Conservation (phyloP, 2,797 vertebrate genomes). For the Rachycentron canadum region DNA sequence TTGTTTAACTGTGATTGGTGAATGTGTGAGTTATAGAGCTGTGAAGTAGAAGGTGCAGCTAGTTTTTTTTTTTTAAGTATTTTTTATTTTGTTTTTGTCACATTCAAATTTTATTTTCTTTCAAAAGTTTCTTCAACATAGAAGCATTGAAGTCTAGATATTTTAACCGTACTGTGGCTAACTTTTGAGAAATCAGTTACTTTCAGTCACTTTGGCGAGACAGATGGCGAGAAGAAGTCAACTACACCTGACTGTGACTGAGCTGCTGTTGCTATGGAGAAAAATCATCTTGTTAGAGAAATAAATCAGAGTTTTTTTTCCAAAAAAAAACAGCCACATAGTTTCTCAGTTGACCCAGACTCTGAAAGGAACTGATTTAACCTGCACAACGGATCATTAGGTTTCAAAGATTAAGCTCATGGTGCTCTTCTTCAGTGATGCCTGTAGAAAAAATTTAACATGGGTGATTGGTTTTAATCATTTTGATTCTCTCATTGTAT, state of each 20-base stretch:
- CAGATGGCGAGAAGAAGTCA: neutral
- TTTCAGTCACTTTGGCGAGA: neutral
- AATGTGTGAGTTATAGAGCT: constrained; percentile 13
- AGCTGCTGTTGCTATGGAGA: neutral
- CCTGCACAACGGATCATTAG: neutral
- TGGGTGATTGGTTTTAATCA: neutral
- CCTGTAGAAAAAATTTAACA: neutral
- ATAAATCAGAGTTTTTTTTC: neutral
- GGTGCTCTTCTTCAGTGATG: neutral
- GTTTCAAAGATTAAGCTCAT: neutral
- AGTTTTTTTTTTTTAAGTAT: neutral
- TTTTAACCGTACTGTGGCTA: neutral
- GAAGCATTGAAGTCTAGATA: neutral
- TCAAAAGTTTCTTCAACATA: neutral
- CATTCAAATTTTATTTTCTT: neutral
- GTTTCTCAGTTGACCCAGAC: neutral
- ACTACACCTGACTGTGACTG: neutral
- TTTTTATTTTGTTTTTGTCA: neutral
- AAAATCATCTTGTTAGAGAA: neutral
- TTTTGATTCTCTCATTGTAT: neutral
- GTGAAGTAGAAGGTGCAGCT: neutral
- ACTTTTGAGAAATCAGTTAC: neutral
- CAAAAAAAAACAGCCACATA: neutral
- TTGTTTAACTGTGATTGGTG: constrained; percentile 16
- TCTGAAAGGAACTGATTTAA: neutral